Evolutionary conservation across 2,113 vertebrate species (phyloP).

Genomic region (Cryptomyrus ogoouensis): DNA sequence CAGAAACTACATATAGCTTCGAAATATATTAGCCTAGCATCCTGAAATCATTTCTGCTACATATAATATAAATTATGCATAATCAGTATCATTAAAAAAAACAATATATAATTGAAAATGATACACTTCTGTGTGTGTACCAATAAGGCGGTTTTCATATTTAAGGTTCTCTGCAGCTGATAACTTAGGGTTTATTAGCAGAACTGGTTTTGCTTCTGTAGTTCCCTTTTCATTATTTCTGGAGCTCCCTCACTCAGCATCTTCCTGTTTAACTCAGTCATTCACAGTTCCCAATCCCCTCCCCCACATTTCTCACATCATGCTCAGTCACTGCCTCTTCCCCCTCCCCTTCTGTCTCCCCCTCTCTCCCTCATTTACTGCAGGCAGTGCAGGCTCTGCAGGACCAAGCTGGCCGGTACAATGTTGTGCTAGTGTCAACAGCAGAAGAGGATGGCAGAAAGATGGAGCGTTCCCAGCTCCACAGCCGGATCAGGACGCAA

Average conservation of each 20-base stretch:
- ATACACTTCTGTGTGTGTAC: neutral
- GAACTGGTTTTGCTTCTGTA: neutral
- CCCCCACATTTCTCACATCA: slow-evolving; percentile 12
- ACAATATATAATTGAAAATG: neutral
- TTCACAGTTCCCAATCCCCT: neutral
- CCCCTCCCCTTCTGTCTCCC: slow-evolving; percentile 26
- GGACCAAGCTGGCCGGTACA: slow-evolving; percentile 51
- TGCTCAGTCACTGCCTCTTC: slow-evolving; percentile 20
- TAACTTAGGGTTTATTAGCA: neutral
- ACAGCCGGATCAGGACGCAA: slow-evolving; percentile 73
- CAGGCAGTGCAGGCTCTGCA: slow-evolving; percentile 69
- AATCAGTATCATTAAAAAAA: neutral
- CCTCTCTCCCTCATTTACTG: slow-evolving; percentile 40
- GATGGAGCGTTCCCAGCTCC: slow-evolving; percentile 84
- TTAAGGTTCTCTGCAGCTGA: neutral
- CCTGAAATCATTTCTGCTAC: neutral
- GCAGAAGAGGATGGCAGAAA: slow-evolving; percentile 80
- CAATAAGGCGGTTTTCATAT: neutral
- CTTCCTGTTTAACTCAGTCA: neutral
- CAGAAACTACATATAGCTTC: neutral
- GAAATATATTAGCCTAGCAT: neutral
- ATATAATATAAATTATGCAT: neutral
- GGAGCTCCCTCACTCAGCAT: neutral
- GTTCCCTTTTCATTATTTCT: neutral
- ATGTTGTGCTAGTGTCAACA: slow-evolving; percentile 47